Conservation (phyloP, 2,888 invertebrate genomes). For the Folsomia candida region DNA sequence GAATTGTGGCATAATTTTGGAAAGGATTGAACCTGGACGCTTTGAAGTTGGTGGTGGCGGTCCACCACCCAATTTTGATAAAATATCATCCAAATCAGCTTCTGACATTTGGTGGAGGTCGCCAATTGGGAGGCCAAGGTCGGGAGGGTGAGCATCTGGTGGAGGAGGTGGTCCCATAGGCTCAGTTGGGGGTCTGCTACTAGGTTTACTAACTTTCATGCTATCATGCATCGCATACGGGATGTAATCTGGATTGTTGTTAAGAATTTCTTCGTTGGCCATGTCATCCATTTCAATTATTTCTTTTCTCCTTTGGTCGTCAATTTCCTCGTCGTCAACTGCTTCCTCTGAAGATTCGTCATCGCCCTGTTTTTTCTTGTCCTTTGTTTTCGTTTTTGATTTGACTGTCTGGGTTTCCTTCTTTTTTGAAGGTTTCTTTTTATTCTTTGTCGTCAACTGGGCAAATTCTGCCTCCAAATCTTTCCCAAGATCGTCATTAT, state of each 20-base stretch:
- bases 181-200: not conserved
- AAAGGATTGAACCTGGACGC: not conserved
- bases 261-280: slow-evolving; percentile 39
- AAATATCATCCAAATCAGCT: slow-evolving; percentile 6
- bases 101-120: not conserved
- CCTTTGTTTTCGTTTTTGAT: not conserved
- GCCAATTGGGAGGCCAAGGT: not conserved
- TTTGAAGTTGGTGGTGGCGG: slow-evolving; percentile 4
- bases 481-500: not conserved
- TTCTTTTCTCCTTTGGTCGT: slow-evolving; percentile 2
- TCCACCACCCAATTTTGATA: not conserved
- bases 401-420: not conserved
- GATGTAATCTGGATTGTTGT: slow-evolving; percentile 36
- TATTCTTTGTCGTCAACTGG: not conserved
- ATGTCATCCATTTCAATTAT: slow-evolving; percentile 26
- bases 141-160: not conserved
- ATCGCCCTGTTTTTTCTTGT: not conserved
- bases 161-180: not conserved
- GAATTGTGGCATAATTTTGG: slow-evolving; percentile 24
- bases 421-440: not conserved
- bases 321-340: not conserved
- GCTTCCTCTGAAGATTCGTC: not conserved
- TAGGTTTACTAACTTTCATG: not conserved
- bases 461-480: not conserved
- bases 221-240: slow-evolving; percentile 23